These are phyloP conservation scores for Dermatophagoides farinae DNA, from an alignment of 1,140 invertebrate genomes.

Conservation along the genomic window DNA sequence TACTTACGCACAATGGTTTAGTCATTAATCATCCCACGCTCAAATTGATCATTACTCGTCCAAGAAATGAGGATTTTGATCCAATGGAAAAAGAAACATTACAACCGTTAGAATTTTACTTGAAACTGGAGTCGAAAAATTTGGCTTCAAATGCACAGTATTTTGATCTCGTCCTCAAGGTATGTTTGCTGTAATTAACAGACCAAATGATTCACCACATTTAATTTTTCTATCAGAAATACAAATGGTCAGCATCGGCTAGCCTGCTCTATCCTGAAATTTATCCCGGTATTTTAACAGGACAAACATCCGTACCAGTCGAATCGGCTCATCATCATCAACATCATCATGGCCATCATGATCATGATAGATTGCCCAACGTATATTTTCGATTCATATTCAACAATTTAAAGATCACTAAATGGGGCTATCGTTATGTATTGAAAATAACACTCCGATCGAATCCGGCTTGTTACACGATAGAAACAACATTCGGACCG, in stretches of 20 bases:
- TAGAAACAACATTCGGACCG: conserved; percentile 5
- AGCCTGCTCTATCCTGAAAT: conserved; percentile 11
- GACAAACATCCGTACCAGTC: conserved; percentile 1
- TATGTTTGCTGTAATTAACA: conserved; percentile 1
- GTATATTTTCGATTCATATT: conserved; percentile 14
- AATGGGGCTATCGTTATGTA: conserved; percentile 16
- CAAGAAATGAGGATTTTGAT: background rate
- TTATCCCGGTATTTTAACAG: conserved; percentile 11
- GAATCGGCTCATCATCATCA: background rate
- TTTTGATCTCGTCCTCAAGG: conserved; percentile 2
- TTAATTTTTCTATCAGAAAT: background rate
- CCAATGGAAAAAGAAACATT: background rate
- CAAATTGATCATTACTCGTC: background rate
- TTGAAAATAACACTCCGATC: conserved; percentile 5
- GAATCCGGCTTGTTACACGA: background rate
- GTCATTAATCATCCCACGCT: conserved; percentile 5
- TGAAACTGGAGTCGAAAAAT: conserved; percentile 2
- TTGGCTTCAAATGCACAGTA: conserved; percentile 5
- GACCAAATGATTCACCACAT: background rate
- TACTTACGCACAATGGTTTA: background rate
- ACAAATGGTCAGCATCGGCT: conserved; percentile 12
- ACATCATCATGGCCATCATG: background rate
- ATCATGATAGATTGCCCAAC: background rate
- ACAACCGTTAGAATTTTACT: background rate
- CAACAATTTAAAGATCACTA: conserved; percentile 12